Evolutionary conservation across 2,113 vertebrate genomes (phyloP).

Genomic region (Plecturocebus donacophilus): DNA sequence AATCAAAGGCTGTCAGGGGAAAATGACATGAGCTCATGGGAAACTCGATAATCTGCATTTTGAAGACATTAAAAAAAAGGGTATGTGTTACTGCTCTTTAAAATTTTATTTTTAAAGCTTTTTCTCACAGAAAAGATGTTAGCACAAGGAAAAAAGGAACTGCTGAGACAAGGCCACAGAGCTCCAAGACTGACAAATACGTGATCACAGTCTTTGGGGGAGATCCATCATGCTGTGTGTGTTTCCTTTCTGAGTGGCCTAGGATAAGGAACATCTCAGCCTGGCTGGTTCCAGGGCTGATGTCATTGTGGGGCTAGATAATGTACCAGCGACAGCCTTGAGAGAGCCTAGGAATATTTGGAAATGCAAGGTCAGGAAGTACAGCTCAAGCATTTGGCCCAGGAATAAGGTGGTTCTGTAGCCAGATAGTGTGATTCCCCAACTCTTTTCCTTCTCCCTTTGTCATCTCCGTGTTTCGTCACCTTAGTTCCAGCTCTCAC

Average conservation of each 20-base stretch:
- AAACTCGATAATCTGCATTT: background rate
- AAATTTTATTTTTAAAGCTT: constrained; percentile 8
- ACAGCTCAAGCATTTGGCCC: background rate
- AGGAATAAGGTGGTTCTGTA: background rate
- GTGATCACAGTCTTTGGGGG: background rate
- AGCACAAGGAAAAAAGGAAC: background rate
- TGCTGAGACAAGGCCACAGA: background rate
- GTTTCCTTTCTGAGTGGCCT: background rate
- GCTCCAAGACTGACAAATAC: background rate
- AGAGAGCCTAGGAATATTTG: background rate
- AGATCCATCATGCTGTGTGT: background rate
- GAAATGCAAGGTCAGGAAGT: background rate
- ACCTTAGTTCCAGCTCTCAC: background rate
- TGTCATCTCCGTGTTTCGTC: background rate
- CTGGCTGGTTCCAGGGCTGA: background rate
- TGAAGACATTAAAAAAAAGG: background rate
- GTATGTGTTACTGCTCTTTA: background rate
- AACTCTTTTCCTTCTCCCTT: background rate
- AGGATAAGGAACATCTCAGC: background rate
- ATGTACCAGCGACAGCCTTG: background rate
- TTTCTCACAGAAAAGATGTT: constrained; percentile 21
- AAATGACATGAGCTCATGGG: background rate
- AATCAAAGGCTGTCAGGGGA: background rate
- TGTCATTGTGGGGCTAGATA: too few relatives aligned
- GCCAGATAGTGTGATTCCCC: too few relatives aligned